Evolutionary conservation across 2,888 invertebrate species (phyloP), one percentile per base, ranked within the genome.

Genomic region (Peribatodes rhomboidaria): DNA sequence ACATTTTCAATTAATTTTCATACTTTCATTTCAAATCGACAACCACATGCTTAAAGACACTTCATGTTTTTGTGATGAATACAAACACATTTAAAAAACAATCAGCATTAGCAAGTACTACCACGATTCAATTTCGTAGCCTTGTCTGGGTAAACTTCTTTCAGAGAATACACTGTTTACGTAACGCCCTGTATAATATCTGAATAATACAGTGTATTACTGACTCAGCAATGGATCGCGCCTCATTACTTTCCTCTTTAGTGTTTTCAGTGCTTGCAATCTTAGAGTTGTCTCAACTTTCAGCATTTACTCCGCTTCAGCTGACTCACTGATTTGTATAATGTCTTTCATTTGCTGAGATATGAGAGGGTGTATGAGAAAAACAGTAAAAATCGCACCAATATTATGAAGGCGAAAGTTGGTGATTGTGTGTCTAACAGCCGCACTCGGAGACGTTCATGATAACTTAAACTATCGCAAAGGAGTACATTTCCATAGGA

Each of bases 221-320:
- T 27, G 54, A 31, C 39, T 54, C 31, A 20, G 54, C 39, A 55
- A 61, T 55, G 20, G 41, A 61, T 54, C 33, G 54, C 14, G 54
- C n/a, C 61, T 61, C 61, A 31, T 61, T 61, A 61, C 33, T 20
- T 41, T 27, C 33, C n/a, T 39, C 20, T 39, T 41, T 60, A 60
- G 8, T 22, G 31, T 20, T 27, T 47, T 37, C 46, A 60, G 22
- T 46, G 20, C n/a, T 44, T 10, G 39, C 33, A 20, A 59, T 53
- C 37, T 37, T 37, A 31, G 39, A 60, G 35, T 44, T 14, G 42
- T 33, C 31, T 35, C 3, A 9, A 8, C 7, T 14, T 9, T 44
- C 44, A 13, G 20, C 10, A 13, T 54, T 6, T 31, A 4, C 16
- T 16, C 9, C 8, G 35, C 11, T 27, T 27, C 27, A 27, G 27